These are phyloP conservation scores for Eptatretus atami DNA, from an alignment of 2,797 vertebrate species.

Conservation along the genomic window DNA sequence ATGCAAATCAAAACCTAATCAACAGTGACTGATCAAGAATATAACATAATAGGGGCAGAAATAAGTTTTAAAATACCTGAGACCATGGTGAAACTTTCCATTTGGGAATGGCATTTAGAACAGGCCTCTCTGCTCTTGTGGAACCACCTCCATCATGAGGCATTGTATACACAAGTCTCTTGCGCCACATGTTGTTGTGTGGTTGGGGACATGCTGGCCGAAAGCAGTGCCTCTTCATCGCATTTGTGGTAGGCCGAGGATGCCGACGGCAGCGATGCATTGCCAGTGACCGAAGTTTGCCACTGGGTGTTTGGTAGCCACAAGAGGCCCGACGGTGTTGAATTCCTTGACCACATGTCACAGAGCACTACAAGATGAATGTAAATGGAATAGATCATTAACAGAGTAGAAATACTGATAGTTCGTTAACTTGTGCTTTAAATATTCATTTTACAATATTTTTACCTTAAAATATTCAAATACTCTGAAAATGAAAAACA, in stretches of 20 bases:
- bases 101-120: conserved; percentile 16
- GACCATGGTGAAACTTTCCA: conserved; percentile 86
- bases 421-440: too few relatives aligned
- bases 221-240: conserved; percentile 39
- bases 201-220: conserved; percentile 20
- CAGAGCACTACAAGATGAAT: conserved; percentile 29
- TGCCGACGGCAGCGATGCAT: conserved; percentile 43
- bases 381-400: too few relatives aligned
- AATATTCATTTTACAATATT: too few relatives aligned
- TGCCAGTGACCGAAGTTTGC: conserved; percentile 36
- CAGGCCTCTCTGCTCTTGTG: conserved; percentile 12
- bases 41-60: not conserved
- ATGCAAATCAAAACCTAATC: not conserved
- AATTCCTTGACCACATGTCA: conserved; percentile 36
- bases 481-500: too few relatives aligned
- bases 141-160: not conserved
- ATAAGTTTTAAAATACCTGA: conserved; percentile 22
- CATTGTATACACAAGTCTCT: too few relatives aligned
- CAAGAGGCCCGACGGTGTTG: conserved; percentile 46
- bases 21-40: not conserved
- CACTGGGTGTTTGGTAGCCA: conserved; percentile 29
- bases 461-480: too few relatives aligned
- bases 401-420: too few relatives aligned
- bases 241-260: conserved; percentile 23
- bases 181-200: not conserved